Base-by-base conservation (phyloP, 2,113 vertebrate genomes). In the Rhabdornis inornatus region DNA sequence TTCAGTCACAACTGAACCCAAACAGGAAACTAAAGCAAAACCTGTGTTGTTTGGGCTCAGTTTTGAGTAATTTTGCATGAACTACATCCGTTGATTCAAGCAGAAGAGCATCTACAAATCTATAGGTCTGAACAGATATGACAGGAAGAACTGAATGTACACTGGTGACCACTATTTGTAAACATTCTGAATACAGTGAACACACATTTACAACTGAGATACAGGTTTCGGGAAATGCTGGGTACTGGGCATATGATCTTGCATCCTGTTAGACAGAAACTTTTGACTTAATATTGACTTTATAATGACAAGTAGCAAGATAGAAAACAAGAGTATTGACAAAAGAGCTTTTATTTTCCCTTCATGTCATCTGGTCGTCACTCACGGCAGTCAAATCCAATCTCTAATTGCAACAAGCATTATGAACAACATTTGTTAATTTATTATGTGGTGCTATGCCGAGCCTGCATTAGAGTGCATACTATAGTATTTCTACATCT, bases 331-430 rank as follows among this genome's bases (percentile, higher is more conserved):
- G 40, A 65, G 4, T 69, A 89, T 79, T 85, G 70, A 87, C n/a
- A 65, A 82, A 92, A 91, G 70, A 95, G 74, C 68, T 96, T 93
- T 95, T 87, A 69, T 89, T 87, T 94, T 77, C 37, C 57, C 45
- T 59, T 60, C 13, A 72, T 92, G 84, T 97, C 81, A 83, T 76
- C 90, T 89, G 70, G 57, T 76, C 63, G 91, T 91, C 78, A 89
- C 19, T 94, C 70, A 90, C n/a, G 5, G 1, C 15, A 56, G 69
- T 56, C 89, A 76, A 85, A 95, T 82, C 33, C 57, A 87, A 45
- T 50, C 53, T 89, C 65, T 95, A 87, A 72, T 85, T 91, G 66
- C 74, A 85, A 50, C 25, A 85, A 80, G 40, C 42, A 85, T 88
- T 85, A 68, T 33, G 65, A 92, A 68, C 50, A 87, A 50, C 56